These are phyloP conservation scores for Cydia strobilella DNA, from an alignment of 1,140 invertebrate species.

Conservation along the genomic window DNA sequence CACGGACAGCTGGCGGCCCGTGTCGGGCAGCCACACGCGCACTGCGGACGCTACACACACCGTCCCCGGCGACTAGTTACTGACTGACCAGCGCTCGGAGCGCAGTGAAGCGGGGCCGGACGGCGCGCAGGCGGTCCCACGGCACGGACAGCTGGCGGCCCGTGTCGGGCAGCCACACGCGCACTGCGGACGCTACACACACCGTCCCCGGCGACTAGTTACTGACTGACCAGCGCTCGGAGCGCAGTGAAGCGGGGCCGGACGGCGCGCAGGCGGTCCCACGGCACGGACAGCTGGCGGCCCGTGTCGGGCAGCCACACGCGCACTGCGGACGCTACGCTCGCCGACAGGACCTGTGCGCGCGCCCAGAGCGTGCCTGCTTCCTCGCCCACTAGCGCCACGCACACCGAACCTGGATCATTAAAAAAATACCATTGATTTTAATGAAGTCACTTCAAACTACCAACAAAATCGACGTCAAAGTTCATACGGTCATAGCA, in stretches of 20 bases:
- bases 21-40: too few relatives aligned
- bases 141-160: constrained; percentile 52
- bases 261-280: constrained; percentile 51
- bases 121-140: constrained; percentile 51
- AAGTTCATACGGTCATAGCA: too few relatives aligned
- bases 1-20: constrained; percentile 48
- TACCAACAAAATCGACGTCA: too few relatives aligned
- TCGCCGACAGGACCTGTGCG: constrained; percentile 44
- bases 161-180: too few relatives aligned
- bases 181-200: too few relatives aligned
- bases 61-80: too few relatives aligned
- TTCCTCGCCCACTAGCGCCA: constrained; percentile 32
- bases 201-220: too few relatives aligned
- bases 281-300: constrained; percentile 47
- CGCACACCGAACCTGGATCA: constrained; percentile 57
- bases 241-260: constrained; percentile 49
- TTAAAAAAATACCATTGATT: constrained; percentile 49
- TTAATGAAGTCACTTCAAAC: constrained; percentile 51
- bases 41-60: too few relatives aligned
- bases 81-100: too few relatives aligned
- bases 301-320: constrained; percentile 62
- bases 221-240: too few relatives aligned
- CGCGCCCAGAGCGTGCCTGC: constrained; percentile 50
- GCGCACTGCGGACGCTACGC: constrained; percentile 44
- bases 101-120: constrained; percentile 51